A percentile compares a stretch with the other conserved stretches of the same genome.
Evolutionary conservation across 2,797 vertebrate genomes (phyloP).

Genomic region (Tauraco hartlaubi): DNA sequence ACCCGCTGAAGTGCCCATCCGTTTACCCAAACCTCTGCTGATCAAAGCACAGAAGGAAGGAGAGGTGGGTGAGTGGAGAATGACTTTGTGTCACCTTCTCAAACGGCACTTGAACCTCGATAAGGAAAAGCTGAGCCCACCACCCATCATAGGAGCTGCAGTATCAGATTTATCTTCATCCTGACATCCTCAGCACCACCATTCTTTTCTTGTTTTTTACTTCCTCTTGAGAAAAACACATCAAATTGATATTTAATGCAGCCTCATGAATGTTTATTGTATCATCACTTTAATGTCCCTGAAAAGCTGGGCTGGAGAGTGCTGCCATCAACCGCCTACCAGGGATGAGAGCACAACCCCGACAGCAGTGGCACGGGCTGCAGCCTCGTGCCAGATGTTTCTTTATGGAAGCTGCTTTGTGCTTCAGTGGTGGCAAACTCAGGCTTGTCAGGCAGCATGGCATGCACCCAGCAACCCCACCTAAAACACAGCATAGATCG

Average conservation of each 20-base stretch:
- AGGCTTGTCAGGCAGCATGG: background rate
- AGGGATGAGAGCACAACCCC: background rate
- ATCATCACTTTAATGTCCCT: background rate
- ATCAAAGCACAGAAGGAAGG: background rate
- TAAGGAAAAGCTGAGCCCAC: background rate
- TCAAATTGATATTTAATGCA: background rate
- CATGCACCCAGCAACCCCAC: background rate
- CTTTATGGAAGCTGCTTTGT: background rate
- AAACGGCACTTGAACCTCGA: background rate
- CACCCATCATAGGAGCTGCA: background rate
- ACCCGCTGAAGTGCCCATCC: background rate
- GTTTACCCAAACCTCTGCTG: background rate
- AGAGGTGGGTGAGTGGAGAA: background rate
- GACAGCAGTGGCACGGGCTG: background rate
- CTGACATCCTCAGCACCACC: background rate
- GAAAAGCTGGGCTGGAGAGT: background rate
- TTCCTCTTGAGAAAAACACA: background rate
- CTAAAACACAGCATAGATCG: rapidly evolving
- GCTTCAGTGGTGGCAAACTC: background rate
- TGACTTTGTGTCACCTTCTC: background rate
- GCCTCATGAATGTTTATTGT: background rate
- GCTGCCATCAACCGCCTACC: rapidly evolving
- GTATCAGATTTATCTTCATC: background rate
- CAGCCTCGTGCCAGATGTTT: background rate
- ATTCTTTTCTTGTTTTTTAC: background rate